Evolutionary conservation across 1,140 invertebrate genomes (phyloP).

Genomic region (Drosophila funebris): DNA sequence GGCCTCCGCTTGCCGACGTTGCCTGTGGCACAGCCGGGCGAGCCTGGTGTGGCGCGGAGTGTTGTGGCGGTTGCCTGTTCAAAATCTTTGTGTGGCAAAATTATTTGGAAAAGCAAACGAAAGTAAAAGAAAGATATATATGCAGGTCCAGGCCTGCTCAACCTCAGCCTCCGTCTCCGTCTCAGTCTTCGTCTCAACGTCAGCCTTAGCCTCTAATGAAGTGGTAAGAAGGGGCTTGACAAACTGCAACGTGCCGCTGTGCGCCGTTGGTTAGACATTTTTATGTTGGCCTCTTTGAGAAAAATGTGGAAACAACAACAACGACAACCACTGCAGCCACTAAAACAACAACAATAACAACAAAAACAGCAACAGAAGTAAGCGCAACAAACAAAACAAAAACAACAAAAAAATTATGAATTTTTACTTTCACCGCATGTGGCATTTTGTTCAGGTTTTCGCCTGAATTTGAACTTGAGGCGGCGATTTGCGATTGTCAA

Average conservation of each 20-base stretch:
- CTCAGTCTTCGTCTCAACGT: background rate
- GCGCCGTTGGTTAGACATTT: constrained; percentile 68
- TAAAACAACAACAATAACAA: constrained; percentile 6
- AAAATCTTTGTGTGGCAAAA: constrained; percentile 57
- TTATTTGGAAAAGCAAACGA: constrained; percentile 77
- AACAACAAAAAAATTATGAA: constrained; percentile 71
- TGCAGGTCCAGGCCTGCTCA: constrained; percentile 10
- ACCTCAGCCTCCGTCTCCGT: background rate
- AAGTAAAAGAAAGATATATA: constrained; percentile 66
- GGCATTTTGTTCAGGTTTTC: constrained; percentile 62
- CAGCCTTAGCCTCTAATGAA: constrained; percentile 60
- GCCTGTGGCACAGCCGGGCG: constrained; percentile 28
- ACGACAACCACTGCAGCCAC: background rate
- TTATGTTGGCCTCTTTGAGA: constrained; percentile 68
- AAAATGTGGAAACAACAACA: constrained; percentile 56
- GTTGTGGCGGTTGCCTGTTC: background rate
- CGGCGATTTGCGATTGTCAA: constrained; percentile 64
- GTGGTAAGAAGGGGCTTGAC: constrained; percentile 59
- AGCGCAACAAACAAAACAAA: background rate
- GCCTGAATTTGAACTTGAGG: constrained; percentile 70
- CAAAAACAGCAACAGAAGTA: background rate
- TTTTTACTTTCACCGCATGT: constrained; percentile 83
- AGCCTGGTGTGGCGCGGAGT: constrained; percentile 27
- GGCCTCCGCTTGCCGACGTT: constrained; percentile 3
- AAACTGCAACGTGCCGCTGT: constrained; percentile 28